Conservation (phyloP, 2,113 vertebrate genomes). For the Silurus asotus region DNA sequence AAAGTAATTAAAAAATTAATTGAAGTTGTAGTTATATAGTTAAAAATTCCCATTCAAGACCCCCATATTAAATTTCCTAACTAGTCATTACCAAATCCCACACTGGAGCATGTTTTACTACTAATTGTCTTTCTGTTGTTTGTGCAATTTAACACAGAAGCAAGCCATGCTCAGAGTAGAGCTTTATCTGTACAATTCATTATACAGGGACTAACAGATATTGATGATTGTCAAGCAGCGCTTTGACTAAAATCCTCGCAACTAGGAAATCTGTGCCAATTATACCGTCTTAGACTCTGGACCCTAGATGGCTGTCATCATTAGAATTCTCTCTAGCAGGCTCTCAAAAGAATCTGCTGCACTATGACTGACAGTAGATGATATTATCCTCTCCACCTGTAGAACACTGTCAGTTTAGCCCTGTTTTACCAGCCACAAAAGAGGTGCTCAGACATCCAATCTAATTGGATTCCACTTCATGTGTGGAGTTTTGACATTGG, state of each 20-base stretch:
- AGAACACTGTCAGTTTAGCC: not conserved
- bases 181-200: not conserved
- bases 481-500: no score
- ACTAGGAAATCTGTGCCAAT: not conserved
- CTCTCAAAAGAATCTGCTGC: not conserved
- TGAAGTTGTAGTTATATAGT: no score
- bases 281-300: not conserved
- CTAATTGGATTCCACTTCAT: no score
- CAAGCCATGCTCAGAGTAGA: not conserved
- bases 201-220: not conserved
- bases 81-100: not conserved
- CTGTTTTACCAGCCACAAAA: not conserved
- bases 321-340: not conserved
- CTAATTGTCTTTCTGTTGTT: not conserved
- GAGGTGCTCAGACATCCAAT: no score
- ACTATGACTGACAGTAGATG: not conserved
- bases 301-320: not conserved
- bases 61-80: not conserved
- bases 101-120: not conserved
- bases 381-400: not conserved
- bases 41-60: not conserved
- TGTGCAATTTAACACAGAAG: not conserved
- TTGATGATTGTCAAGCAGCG: not conserved
- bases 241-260: not conserved
- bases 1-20: no score